Evolutionary conservation across 2,113 vertebrate genomes (phyloP).

Genomic region (Gobius niger): DNA sequence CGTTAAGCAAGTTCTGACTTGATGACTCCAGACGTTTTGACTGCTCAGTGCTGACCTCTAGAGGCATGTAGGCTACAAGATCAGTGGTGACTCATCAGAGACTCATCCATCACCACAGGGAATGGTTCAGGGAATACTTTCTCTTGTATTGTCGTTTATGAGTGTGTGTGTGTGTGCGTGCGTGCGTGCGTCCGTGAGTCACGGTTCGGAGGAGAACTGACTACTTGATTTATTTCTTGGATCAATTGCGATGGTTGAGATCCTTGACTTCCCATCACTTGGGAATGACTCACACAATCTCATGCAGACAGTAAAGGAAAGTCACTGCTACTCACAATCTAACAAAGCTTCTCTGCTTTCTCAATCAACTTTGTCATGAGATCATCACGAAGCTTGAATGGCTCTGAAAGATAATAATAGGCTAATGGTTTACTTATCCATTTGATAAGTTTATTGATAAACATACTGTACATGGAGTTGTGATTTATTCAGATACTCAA

Average conservation of each 20-base stretch:
- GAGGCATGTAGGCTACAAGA: background rate
- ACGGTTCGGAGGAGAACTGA: too few relatives aligned
- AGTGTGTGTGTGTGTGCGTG: background rate
- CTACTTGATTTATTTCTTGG: too few relatives aligned
- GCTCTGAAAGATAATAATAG: background rate
- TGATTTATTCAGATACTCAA: too few relatives aligned
- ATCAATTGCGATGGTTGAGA: too few relatives aligned
- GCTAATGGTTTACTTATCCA: too few relatives aligned
- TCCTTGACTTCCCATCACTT: constrained; percentile 31
- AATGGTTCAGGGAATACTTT: constrained; percentile 5
- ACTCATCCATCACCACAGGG: background rate
- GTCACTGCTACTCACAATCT: constrained; percentile 16
- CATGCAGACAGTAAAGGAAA: background rate
- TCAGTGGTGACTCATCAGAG: constrained; percentile 11
- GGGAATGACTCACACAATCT: constrained; percentile 48
- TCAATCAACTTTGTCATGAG: too few relatives aligned
- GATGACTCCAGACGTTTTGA: constrained; percentile 30
- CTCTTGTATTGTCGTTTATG: background rate
- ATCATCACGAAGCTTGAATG: background rate
- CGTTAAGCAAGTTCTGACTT: constrained; percentile 16
- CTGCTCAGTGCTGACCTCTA: constrained; percentile 39
- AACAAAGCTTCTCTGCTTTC: too few relatives aligned
- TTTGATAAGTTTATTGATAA: too few relatives aligned
- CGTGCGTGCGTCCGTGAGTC: too few relatives aligned
- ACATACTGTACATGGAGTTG: too few relatives aligned